These are phyloP conservation scores for Macaca nemestrina DNA, from an alignment of 2,113 vertebrate species.

Conservation along the genomic window DNA sequence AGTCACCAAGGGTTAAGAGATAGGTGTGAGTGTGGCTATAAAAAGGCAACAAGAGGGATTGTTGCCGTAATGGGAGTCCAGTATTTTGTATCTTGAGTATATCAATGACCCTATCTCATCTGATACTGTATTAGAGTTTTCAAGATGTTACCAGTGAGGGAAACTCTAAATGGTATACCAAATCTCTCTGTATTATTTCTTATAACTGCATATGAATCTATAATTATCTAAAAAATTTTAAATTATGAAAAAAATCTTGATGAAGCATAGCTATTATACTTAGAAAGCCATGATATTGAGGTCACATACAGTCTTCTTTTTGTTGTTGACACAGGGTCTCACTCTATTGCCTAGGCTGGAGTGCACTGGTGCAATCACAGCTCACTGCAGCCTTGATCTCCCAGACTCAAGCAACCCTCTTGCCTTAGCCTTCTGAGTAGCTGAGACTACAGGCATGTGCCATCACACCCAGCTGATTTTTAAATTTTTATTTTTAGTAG, in stretches of 20 bases:
- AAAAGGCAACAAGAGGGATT: background rate
- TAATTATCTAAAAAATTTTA: background rate
- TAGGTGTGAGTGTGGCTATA: background rate
- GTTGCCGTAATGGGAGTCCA: background rate
- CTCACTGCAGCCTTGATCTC: no score
- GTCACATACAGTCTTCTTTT: background rate
- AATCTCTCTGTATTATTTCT: background rate
- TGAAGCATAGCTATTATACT: background rate
- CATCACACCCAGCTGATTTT: no score
- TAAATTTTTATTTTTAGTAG: no score
- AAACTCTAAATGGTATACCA: background rate
- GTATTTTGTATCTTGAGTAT: background rate
- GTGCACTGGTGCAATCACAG: no score
- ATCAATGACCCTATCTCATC: background rate
- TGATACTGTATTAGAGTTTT: background rate
- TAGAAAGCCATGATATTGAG: background rate
- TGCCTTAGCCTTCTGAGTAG: no score
- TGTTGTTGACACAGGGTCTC: no score
- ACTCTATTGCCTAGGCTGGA: no score
- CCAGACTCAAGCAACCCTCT: no score
- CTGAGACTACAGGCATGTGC: no score
- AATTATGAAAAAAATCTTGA: background rate
- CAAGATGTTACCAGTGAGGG: background rate
- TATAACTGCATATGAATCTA: background rate
- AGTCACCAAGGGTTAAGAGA: background rate